These are phyloP conservation scores for Oeneis ivallda DNA, from an alignment of 2,888 invertebrate genomes.

Conservation along the genomic window DNA sequence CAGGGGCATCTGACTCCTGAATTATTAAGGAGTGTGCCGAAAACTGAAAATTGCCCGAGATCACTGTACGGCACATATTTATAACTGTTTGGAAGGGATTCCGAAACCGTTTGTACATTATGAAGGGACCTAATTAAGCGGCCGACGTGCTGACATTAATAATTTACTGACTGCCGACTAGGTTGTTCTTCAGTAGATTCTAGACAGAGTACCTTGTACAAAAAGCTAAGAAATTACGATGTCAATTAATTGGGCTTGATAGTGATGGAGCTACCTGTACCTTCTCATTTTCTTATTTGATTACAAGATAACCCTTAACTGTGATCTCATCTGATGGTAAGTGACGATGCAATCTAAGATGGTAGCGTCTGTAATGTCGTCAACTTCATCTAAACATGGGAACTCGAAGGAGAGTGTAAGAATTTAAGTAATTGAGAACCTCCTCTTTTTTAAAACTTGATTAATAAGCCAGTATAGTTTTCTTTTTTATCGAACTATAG, in stretches of 20 bases:
- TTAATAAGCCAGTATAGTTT: no score
- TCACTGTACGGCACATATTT: slow-evolving; percentile 66
- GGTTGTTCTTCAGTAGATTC: slow-evolving; percentile 26
- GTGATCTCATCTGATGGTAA: no score
- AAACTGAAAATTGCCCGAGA: slow-evolving; percentile 77
- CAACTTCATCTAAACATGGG: no score
- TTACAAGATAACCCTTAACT: no score
- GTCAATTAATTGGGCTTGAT: neutral
- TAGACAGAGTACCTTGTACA: neutral
- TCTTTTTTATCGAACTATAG: no score
- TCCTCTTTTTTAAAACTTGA: no score
- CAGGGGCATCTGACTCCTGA: slow-evolving; percentile 55
- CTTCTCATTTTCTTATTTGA: no score
- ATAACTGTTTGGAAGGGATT: slow-evolving; percentile 74
- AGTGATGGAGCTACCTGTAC: no score
- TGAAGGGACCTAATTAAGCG: slow-evolving; percentile 78
- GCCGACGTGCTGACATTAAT: slow-evolving; percentile 50
- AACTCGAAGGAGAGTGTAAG: neutral
- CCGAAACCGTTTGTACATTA: slow-evolving; percentile 75
- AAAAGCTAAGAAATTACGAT: neutral
- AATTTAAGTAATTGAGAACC: no score
- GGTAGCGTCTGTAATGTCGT: no score
- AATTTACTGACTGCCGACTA: slow-evolving; percentile 37
- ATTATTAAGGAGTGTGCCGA: slow-evolving; percentile 69
- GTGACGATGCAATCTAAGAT: no score